Evolutionary conservation across 2,113 vertebrate species (phyloP).

Genomic region (Salvator merianae): DNA sequence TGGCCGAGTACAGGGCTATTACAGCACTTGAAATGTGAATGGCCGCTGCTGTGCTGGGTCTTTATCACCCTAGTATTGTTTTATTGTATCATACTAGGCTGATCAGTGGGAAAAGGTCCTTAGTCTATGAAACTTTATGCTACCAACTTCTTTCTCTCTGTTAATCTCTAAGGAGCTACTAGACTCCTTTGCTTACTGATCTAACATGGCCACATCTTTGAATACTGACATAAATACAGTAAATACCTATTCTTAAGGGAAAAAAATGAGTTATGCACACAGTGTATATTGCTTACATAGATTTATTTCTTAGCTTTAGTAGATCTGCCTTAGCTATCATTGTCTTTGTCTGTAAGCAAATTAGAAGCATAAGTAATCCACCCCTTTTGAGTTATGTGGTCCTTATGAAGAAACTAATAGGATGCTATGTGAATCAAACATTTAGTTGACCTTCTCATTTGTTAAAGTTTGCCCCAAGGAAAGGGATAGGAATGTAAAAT

Average conservation of each 20-base stretch:
- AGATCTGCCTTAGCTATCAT: neutral
- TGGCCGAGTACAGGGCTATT: too few relatives aligned
- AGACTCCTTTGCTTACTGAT: too few relatives aligned
- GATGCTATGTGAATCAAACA: conserved; percentile 59
- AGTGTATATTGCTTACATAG: conserved; percentile 9
- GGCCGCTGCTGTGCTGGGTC: too few relatives aligned
- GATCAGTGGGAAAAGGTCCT: too few relatives aligned
- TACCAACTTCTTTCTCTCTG: too few relatives aligned
- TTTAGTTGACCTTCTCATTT: conserved; percentile 62
- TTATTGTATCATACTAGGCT: too few relatives aligned
- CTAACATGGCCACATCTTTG: too few relatives aligned
- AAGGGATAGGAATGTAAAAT: conserved; percentile 51
- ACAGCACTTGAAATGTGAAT: too few relatives aligned
- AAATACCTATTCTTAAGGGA: conserved; percentile 19
- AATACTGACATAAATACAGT: neutral
- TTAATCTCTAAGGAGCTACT: too few relatives aligned
- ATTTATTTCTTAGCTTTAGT: conserved; percentile 25
- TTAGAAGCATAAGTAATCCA: neutral
- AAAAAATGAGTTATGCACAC: neutral
- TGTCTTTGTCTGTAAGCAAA: conserved; percentile 24
- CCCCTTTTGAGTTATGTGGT: conserved; percentile 30
- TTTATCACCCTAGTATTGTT: too few relatives aligned
- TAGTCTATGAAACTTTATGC: too few relatives aligned
- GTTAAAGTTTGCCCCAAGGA: conserved; percentile 60
- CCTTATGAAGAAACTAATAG: conserved; percentile 52